Evolutionary conservation across 2,113 vertebrate genomes (phyloP).

Genomic region (Ciconia maguari): DNA sequence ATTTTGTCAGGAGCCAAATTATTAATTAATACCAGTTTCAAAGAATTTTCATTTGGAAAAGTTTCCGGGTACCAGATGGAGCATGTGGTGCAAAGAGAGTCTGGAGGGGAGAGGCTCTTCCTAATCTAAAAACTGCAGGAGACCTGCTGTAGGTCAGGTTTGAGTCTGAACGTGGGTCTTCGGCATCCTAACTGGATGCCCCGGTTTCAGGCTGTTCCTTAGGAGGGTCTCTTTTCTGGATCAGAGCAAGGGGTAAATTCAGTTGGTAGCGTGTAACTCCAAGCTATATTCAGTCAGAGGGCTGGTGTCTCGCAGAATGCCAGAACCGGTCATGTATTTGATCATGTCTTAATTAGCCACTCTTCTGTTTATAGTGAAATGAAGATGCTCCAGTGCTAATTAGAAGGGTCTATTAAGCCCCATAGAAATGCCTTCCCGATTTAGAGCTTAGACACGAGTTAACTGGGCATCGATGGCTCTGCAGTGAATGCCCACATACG

Average conservation of each 20-base stretch:
- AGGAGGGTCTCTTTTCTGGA: neutral
- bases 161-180: neutral
- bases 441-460: neutral
- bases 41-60: neutral
- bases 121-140: neutral
- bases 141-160: too few relatives aligned
- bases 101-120: neutral
- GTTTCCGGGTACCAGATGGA: neutral
- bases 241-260: neutral
- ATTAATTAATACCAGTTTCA: neutral
- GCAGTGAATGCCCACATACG: accelerated
- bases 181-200: neutral
- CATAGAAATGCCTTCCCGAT: neutral
- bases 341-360: neutral
- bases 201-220: neutral
- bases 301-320: neutral
- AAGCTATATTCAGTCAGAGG: neutral
- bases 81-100: neutral
- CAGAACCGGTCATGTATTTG: neutral
- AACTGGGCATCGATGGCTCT: neutral
- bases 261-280: neutral
- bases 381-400: neutral
- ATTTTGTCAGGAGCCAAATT: neutral
- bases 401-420: neutral
- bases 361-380: neutral